Evolutionary conservation across 2,113 vertebrate genomes (phyloP), one percentile per base, ranked within the genome.

Genomic region (Theristicus caerulescens): DNA sequence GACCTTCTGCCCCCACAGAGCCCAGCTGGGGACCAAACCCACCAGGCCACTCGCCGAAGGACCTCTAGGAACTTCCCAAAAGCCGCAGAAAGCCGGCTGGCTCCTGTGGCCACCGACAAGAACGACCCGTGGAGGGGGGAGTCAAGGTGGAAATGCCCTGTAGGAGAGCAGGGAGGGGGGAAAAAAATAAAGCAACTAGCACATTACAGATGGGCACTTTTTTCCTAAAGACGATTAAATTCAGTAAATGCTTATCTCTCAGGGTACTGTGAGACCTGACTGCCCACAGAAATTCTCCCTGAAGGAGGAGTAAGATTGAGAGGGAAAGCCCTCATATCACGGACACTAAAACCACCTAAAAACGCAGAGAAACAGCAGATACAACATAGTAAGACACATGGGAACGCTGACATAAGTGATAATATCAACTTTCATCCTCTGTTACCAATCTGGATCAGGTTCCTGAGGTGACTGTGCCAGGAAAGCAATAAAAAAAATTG

Each of bases 301-400:
- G 31, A 36, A 74, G 46, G 18, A 84, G 4, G 21, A 36, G 19
- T 4, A 36, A 57, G 58, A 38, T 0, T 24, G 36, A 64, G 54
- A 73, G 46, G 49, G n/a, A 81, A 78, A 25, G 31, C 14, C 19
- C 7, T 64, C 18, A 2, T 9, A 42, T 31, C 31, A 26, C 1
- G 3, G 69, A 7, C 13, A 51, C 29, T 58, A 49, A 62, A 36
- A 4, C 11, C 9, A 4, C 17, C 61, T 12, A 29, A 46, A 76
- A 10, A 0, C 2, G 2, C 32, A 38, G 16, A 32, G 19, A 31
- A 87, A 3, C 13, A 66, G 73, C 55, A 82, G 69, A 20, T 20
- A 25, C 34, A 65, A 12, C 32, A 15, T 3, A 4, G 1, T 6
- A 7, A 38, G 52, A 38, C 42, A 26, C 22, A 40, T 0, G 7